Conservation (phyloP, 1,140 invertebrate species). For the Tetramorium parvispinum region DNA sequence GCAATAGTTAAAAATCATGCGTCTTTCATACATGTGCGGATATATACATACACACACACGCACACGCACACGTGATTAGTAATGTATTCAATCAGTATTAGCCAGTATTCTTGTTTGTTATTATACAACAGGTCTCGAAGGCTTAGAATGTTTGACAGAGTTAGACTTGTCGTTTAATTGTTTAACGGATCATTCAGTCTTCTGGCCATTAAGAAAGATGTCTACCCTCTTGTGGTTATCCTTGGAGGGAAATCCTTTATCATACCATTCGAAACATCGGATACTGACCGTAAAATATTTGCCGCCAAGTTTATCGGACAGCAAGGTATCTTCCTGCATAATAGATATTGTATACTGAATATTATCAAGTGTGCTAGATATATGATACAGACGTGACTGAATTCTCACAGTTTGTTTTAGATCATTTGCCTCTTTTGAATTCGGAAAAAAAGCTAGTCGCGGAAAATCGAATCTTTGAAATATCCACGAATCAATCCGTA, state of each 20-base stretch:
- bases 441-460: constrained; percentile 84
- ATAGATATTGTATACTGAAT: neutral
- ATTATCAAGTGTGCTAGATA: neutral
- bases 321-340: constrained; percentile 80
- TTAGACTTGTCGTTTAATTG: constrained; percentile 89
- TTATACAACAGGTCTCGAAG: constrained; percentile 80
- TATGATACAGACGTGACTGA: constrained; percentile 36
- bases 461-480: constrained; percentile 77
- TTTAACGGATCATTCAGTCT: constrained; percentile 86
- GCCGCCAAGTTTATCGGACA: constrained; percentile 85
- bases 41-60: too few relatives aligned
- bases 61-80: neutral
- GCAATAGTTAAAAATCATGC: neutral
- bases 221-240: constrained; percentile 86
- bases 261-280: constrained; percentile 87
- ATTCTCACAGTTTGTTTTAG: constrained; percentile 86
- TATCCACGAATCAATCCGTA: constrained; percentile 67
- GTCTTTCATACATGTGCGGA: too few relatives aligned
- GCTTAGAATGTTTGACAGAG: constrained; percentile 86
- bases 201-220: constrained; percentile 87
- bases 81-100: neutral
- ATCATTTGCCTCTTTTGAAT: constrained; percentile 86
- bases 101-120: neutral
- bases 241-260: constrained; percentile 88
- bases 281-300: constrained; percentile 86